Base-by-base conservation (phyloP, 2,797 vertebrate species). In the Synaphobranchus kaupii region DNA sequence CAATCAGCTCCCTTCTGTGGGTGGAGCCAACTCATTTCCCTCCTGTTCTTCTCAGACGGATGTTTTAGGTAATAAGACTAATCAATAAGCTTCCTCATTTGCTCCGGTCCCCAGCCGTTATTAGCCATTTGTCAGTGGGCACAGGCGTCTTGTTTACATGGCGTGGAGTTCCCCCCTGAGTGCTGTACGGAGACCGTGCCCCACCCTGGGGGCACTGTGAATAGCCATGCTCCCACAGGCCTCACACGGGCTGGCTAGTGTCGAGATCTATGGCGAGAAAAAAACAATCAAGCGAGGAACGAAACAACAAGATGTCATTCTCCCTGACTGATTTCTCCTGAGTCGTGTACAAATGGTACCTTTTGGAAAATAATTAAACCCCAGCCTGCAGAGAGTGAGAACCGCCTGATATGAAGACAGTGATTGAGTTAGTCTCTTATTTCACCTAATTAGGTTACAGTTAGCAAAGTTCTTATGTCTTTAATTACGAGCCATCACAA, bases 21-120 rank as follows among this genome's bases (percentile, higher is more conserved):
- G 94, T 93, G 94, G 94, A 90, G 92, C 86, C n/a, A 80, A 93
- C 95, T 96, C 95, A 96, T 96, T 96, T 94, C 90, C 93, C 93
- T 58, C 90, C 84, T 85, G 54, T 91, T 1, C 89, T 94, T 93
- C 92, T 88, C 93, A 95, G 96, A 96, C 91, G 90, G 94, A 96
- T 96, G 95, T 94, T 95, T 93, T 93, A 91, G 94, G 95, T 96
- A 96, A 96, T 96, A 96, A 95, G 95, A 91, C 94, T 94, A 96
- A 97, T 97, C 96, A 96, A 96, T 97, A 96, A 90, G 93, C 94
- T 94, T 94, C 94, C 95, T 93, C 89, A 89, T 85, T 85, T 85
- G 85, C 89, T 91, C 91, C 87, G 39, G 84, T 93, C 94, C 94
- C 91, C 91, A 85, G 90, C 92, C 91, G 31, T 94, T 94, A 94